phyloP scores from a whole-genome alignment of 2,888 invertebrate genomes.

The Nasonia oneida region DNA sequence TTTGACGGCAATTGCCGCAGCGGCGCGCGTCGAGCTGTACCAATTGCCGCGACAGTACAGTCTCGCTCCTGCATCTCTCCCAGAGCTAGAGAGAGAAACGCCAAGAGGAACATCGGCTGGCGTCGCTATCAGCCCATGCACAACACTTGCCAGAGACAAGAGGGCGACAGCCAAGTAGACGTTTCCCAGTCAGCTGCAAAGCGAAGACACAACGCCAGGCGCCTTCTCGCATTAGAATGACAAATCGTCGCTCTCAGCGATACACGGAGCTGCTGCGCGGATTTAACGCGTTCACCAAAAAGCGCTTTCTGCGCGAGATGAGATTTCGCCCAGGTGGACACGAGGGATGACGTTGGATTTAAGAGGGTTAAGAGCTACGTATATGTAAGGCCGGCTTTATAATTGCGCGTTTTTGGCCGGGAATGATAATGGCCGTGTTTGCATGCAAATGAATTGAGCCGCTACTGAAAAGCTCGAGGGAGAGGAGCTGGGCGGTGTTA shows the following conservation, averaged over 20 bases:
- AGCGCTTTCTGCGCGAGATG: neutral
- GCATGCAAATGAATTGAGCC: neutral
- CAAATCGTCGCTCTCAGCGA: slow-evolving; percentile 23
- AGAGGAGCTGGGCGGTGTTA: neutral
- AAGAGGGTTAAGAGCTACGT: neutral
- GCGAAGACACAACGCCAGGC: neutral
- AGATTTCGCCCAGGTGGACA: neutral
- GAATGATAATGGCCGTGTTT: neutral
- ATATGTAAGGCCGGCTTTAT: neutral
- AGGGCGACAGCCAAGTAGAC: slow-evolving; percentile 14
- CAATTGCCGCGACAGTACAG: neutral
- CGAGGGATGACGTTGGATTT: neutral
- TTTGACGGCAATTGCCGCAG: slow-evolving; percentile 26
- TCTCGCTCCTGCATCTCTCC: neutral
- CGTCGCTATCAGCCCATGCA: slow-evolving; percentile 13
- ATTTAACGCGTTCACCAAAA: neutral
- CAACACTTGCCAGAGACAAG: slow-evolving; percentile 49
- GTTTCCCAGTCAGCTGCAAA: neutral
- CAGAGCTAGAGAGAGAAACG: neutral
- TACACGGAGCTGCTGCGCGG: neutral
- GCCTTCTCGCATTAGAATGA: slow-evolving; percentile 38
- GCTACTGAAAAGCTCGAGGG: neutral
- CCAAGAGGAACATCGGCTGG: neutral
- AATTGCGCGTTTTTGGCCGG: neutral
- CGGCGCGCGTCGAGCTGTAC: neutral